A percentile compares a stretch with the other conserved stretches of the same genome.
Conservation (phyloP, 2,113 vertebrate species). For the Hemichromis elongatus region DNA sequence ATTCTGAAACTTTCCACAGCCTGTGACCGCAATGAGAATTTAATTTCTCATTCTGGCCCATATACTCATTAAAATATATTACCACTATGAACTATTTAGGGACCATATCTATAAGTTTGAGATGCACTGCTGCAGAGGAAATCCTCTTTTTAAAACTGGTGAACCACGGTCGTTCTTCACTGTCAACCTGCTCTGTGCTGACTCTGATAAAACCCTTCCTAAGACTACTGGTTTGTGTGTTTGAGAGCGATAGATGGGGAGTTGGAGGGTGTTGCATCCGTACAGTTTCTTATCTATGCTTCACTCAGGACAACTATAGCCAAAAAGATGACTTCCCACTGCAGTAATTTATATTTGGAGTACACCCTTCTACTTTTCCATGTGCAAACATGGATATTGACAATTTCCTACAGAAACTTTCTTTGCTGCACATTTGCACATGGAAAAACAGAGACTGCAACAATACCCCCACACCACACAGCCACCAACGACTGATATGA, state of each 20-base stretch:
- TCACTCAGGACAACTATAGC: background rate
- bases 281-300: background rate
- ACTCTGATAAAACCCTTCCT: conserved; percentile 36
- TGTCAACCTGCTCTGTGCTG: conserved; percentile 38
- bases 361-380: background rate
- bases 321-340: background rate
- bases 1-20: background rate
- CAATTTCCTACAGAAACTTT: background rate
- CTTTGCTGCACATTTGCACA: background rate
- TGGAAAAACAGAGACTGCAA: background rate
- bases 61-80: conserved; percentile 50
- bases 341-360: background rate
- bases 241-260: background rate
- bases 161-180: conserved; percentile 34
- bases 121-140: conserved; percentile 28
- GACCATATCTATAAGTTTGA: conserved; percentile 5
- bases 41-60: background rate
- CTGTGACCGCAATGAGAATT: background rate
- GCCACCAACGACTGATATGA: background rate
- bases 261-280: background rate
- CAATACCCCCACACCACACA: background rate
- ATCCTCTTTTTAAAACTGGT: conserved; percentile 31
- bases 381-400: background rate
- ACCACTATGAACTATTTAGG: conserved; percentile 32
- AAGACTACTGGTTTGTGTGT: background rate